Evolutionary conservation across 2,113 vertebrate genomes (phyloP), one percentile per base, ranked within the genome.

Genomic region (Paradoxurus hermaphroditus): DNA sequence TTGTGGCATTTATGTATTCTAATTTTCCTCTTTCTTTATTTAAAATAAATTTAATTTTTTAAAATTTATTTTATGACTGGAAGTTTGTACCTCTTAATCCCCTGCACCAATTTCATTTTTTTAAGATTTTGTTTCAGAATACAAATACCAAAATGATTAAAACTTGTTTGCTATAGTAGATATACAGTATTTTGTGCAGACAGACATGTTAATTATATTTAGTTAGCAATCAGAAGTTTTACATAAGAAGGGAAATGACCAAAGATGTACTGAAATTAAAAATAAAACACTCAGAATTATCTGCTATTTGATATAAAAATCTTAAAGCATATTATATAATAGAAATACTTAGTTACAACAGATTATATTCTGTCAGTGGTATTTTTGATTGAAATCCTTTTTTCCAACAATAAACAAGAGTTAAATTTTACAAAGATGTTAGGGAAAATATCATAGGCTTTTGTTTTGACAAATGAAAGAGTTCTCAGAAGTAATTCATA

Each of bases 391-490:
- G 39, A 84, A 77, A 67, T 79, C 4, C 1, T 62, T 68, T 93
- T 46, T 27, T n/a, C 39, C 67, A 87, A 56, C 41, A 90, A 81
- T 79, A 83, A 97, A 79, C 25, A 70, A 18, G 87, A 67, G 10
- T 93, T 62, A 67, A 44, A 3, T 65, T 91, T 97, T 88, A 2
- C 29, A 88, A 79, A 68, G 46, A 41, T 78, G 51, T 97, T 62
- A 84, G 15, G 56, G 16, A 3, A 93, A 91, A 56, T 51, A 19
- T 88, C 27, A 34, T 88, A 94, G 23, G 21, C 39, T 75, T 96
- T 4, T 97, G 72, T 86, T 86, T 97, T 82, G 91, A 82, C 31
- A 92, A 95, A 77, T 92, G 29, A 91, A 63, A 85, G 56, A 31
- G 78, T 49, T 93, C 79, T 82, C 27, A 85, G 75, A 95, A 29